phyloP scores from a whole-genome alignment of 2,797 vertebrate genomes.

The Xenops minutus region DNA sequence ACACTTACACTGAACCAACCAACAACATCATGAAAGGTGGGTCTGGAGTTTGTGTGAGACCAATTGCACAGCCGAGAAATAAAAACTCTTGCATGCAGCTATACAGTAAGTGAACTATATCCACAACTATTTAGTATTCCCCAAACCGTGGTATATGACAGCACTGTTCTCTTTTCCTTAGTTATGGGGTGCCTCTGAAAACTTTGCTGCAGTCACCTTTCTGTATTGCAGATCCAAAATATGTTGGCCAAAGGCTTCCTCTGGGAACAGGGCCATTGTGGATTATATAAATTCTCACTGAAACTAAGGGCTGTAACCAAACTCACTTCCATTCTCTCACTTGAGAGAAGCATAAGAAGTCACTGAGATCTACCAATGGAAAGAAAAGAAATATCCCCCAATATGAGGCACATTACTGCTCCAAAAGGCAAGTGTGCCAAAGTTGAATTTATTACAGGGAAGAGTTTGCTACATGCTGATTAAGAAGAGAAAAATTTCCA shows the following conservation, averaged over 20 bases:
- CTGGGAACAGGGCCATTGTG: not conserved
- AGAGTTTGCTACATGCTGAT: not conserved
- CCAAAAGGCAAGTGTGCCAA: not conserved
- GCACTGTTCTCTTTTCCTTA: not conserved
- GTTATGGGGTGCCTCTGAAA: not conserved
- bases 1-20: not conserved
- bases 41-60: not conserved
- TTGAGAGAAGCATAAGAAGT: not conserved
- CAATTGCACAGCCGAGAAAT: not conserved
- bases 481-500: not conserved
- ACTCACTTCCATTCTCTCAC: not conserved
- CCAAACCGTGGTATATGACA: rapidly evolving
- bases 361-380: not conserved
- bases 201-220: not conserved
- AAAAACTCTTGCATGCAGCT: not conserved
- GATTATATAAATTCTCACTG: not conserved
- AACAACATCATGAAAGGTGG: not conserved
- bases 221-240: not conserved
- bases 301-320: not conserved
- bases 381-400: not conserved
- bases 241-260: not conserved
- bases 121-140: not conserved
- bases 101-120: not conserved
- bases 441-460: not conserved
- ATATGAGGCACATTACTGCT: not conserved